Conservation (phyloP, 1,140 invertebrate species). For the Aphelenchoides besseyi region DNA sequence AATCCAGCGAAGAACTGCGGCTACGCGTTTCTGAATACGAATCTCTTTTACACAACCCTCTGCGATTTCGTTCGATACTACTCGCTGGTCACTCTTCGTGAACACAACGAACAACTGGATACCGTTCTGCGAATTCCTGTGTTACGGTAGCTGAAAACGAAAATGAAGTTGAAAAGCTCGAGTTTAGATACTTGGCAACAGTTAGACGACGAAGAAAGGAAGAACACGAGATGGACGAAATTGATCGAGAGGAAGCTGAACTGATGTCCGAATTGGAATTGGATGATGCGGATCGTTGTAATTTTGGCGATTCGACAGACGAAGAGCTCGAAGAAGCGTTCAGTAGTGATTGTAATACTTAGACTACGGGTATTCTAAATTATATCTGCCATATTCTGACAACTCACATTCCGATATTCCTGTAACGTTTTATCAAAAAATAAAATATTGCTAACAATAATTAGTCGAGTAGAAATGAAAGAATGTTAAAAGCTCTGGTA, state of each 20-base stretch:
- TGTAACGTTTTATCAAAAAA: too few relatives aligned
- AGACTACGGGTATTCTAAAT: too few relatives aligned
- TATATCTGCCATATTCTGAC: too few relatives aligned
- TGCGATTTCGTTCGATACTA: slow-evolving; percentile 53
- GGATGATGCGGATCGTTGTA: not conserved
- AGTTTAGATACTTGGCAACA: not conserved
- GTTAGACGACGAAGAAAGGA: not conserved
- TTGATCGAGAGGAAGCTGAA: not conserved
- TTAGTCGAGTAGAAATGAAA: too few relatives aligned
- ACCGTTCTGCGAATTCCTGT: slow-evolving; percentile 28
- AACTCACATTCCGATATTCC: too few relatives aligned
- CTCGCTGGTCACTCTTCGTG: slow-evolving; percentile 33
- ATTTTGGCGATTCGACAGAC: not conserved
- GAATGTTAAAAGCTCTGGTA: too few relatives aligned
- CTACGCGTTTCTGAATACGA: slow-evolving; percentile 46
- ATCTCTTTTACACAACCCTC: slow-evolving; percentile 49
- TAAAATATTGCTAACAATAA: too few relatives aligned
- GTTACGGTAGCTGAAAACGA: not conserved
- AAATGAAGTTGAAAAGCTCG: not conserved
- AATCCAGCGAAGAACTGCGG: slow-evolving; percentile 33
- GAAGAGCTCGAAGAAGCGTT: not conserved
- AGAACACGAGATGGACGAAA: not conserved
- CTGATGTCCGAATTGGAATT: slow-evolving; percentile 1
- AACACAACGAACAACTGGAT: slow-evolving; percentile 45
- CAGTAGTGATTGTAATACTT: too few relatives aligned